Evolutionary conservation across 2,113 vertebrate species (phyloP).

Genomic region (Spilogale gracilis): DNA sequence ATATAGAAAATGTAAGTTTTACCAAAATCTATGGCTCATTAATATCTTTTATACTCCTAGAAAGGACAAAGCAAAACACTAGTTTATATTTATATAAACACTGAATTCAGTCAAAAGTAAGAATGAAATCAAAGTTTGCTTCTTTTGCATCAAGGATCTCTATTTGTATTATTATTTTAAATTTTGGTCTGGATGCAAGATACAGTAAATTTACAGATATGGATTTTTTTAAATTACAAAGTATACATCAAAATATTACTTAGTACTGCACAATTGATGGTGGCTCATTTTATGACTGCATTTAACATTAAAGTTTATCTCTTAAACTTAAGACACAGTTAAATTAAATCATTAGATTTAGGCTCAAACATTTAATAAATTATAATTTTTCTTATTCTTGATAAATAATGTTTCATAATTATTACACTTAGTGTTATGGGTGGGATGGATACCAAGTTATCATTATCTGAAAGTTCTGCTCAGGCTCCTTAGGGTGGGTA

Average conservation of each 20-base stretch:
- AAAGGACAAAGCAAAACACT: slow-evolving; percentile 11
- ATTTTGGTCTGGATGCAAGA: slow-evolving; percentile 40
- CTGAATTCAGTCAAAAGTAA: neutral
- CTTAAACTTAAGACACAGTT: neutral
- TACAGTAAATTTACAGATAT: neutral
- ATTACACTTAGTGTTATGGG: neutral
- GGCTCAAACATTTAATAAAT: neutral
- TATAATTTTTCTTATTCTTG: neutral
- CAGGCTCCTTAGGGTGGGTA: neutral
- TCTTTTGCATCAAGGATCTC: neutral
- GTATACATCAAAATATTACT: neutral
- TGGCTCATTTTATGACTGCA: neutral
- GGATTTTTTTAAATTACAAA: slow-evolving; percentile 1
- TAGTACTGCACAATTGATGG: neutral
- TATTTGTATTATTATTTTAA: neutral
- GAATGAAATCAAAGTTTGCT: neutral
- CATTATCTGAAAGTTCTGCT: neutral
- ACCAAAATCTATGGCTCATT: neutral
- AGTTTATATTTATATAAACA: slow-evolving; percentile 3
- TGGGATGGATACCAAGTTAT: neutral
- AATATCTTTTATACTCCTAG: neutral
- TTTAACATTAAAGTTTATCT: neutral
- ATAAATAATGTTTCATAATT: slow-evolving; percentile 39
- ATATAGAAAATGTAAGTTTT: neutral
- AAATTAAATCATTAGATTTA: neutral